phyloP scores from a whole-genome alignment of 2,888 invertebrate genomes.

The Molorchus minor region DNA sequence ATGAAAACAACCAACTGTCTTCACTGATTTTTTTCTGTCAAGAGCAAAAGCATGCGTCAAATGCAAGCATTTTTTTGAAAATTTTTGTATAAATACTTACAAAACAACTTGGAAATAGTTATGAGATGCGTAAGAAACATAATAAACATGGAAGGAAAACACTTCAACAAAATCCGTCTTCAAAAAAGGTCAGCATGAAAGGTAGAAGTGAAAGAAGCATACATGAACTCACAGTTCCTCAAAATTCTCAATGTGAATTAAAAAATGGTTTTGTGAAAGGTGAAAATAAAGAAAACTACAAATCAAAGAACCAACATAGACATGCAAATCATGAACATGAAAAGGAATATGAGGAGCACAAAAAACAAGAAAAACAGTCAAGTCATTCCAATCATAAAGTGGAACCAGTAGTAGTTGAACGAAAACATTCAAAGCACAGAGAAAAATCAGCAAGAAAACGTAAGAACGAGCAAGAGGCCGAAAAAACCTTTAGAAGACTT shows the following conservation, averaged over 20 bases:
- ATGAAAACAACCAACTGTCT: too few relatives aligned
- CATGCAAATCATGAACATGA: background rate
- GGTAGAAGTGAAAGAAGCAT: background rate
- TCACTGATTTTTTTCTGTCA: background rate
- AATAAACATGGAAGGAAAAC: constrained; percentile 21
- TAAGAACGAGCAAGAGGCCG: constrained; percentile 13
- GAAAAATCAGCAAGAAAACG: constrained; percentile 13
- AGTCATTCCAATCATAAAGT: constrained; percentile 4
- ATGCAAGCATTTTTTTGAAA: background rate
- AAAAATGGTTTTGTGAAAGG: background rate
- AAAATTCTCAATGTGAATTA: constrained; percentile 15
- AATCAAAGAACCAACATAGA: constrained; percentile 4
- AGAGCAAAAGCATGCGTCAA: constrained; percentile 1
- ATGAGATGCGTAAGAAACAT: constrained; percentile 31
- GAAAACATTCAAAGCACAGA: background rate
- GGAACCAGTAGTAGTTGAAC: constrained; percentile 1
- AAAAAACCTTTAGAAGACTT: constrained; percentile 15
- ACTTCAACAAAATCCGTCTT: constrained; percentile 13
- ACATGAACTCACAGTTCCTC: constrained; percentile 11
- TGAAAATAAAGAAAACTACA: constrained; percentile 1
- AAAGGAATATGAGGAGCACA: background rate
- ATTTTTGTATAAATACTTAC: background rate
- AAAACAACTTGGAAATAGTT: background rate
- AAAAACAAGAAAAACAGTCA: constrained; percentile 5
- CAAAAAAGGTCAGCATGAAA: constrained; percentile 12